phyloP scores from a whole-genome alignment of 92 coral and sea anemone genomes.

The Palythoa heliodiscus region DNA sequence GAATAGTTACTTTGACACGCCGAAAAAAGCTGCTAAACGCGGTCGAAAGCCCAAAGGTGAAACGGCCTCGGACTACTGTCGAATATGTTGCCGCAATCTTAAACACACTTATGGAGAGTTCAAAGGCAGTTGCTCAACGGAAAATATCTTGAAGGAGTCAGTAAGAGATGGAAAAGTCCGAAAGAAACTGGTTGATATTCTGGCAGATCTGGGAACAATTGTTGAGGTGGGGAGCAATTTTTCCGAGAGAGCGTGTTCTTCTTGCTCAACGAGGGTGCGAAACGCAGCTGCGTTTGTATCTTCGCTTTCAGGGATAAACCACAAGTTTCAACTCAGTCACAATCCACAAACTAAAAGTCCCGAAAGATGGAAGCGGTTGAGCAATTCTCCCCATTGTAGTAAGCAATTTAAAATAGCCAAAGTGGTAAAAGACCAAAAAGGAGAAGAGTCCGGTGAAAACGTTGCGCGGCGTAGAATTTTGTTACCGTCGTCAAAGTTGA shows the following conservation, averaged over 20 bases:
- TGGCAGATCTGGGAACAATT: neutral
- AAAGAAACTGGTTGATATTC: conserved; percentile 8
- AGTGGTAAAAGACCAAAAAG: conserved; percentile 7
- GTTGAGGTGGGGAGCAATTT: conserved; percentile 7
- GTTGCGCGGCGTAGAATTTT: conserved; percentile 8
- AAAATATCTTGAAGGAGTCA: conserved; percentile 15
- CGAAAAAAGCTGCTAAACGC: conserved; percentile 8
- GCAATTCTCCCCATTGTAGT: conserved; percentile 18
- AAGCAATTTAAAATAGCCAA: conserved; percentile 1
- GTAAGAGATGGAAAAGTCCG: conserved; percentile 3
- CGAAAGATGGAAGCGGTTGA: conserved; percentile 16
- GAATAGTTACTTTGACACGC: neutral
- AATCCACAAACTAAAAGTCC: neutral
- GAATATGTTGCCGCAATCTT: conserved; percentile 9
- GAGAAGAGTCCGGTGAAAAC: neutral
- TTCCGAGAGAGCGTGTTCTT: conserved; percentile 11
- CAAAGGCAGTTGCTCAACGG: neutral
- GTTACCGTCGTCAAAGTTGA: neutral
- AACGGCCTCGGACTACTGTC: conserved; percentile 11
- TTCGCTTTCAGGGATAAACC: conserved; percentile 13
- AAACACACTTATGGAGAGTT: conserved; percentile 2
- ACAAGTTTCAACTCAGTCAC: conserved; percentile 10
- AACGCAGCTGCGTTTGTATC: conserved; percentile 26
- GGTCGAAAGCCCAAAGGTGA: conserved; percentile 7
- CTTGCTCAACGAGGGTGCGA: conserved; percentile 14